A percentile compares a stretch with the other conserved stretches of the same genome.
Conservation (phyloP, 92 coral and sea anemone species). For the Porites lobata region DNA sequence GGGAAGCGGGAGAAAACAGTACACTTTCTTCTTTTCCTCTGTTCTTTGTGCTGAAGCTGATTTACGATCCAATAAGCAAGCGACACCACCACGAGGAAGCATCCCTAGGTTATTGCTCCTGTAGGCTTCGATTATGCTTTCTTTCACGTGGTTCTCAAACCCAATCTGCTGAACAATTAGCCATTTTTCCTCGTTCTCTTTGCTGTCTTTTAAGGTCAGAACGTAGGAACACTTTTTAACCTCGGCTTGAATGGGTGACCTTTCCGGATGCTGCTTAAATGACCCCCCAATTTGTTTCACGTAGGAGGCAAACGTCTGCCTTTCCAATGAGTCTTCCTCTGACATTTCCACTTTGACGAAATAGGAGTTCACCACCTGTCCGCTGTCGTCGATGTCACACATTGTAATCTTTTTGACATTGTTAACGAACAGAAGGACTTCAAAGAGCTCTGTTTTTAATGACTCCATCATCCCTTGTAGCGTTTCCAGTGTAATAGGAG, state of each 20-base stretch:
- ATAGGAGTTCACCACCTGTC: conserved; percentile 48
- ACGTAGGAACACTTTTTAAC: conserved; percentile 73
- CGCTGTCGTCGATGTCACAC: conserved; percentile 63
- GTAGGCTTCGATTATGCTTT: conserved; percentile 50
- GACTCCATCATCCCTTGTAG: conserved; percentile 62
- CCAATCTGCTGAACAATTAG: conserved; percentile 85
- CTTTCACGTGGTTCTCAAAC: conserved; percentile 42
- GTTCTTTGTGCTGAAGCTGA: neutral
- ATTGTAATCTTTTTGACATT: conserved; percentile 76
- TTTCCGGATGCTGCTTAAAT: neutral
- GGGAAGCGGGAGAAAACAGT: conserved; percentile 94
- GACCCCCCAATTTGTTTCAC: conserved; percentile 36
- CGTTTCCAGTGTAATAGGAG: conserved; percentile 32
- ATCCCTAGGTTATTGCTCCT: conserved; percentile 70
- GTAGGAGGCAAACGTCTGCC: conserved; percentile 59
- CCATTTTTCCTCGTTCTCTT: conserved; percentile 79
- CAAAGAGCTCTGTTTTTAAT: conserved; percentile 72
- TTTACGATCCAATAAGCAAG: conserved; percentile 53
- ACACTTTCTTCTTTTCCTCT: conserved; percentile 54
- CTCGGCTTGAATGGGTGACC: conserved; percentile 44
- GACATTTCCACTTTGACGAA: conserved; percentile 59
- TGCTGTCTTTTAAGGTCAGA: conserved; percentile 63
- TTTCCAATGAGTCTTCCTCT: conserved; percentile 63
- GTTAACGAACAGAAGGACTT: conserved; percentile 82
- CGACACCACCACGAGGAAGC: conserved; percentile 95